A percentile compares a stretch with the other conserved stretches of the same genome.
phyloP scores from a whole-genome alignment of 2,888 invertebrate species.

The Cheilosia pagana region DNA sequence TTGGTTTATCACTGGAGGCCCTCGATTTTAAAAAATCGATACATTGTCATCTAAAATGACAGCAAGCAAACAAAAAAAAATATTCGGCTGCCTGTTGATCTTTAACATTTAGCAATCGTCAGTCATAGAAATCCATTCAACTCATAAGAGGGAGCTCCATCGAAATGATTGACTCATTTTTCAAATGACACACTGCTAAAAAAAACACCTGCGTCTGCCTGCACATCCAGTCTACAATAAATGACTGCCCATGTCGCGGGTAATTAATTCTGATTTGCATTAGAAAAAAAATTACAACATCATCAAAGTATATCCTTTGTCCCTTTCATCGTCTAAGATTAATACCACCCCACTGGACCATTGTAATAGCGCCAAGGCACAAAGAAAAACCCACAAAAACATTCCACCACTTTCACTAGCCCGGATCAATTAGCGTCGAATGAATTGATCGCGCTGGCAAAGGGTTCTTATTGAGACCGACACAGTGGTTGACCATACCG shows the following conservation, averaged over 20 bases:
- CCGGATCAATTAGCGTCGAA: conserved; percentile 43
- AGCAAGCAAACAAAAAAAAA: no score
- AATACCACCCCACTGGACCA: neutral
- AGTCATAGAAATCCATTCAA: no score
- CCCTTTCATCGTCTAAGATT: neutral
- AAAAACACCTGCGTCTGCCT: no score
- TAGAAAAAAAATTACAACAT: neutral
- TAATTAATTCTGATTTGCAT: conserved; percentile 13
- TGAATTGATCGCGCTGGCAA: neutral
- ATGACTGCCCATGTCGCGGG: conserved; percentile 20
- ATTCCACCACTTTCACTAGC: conserved; percentile 13
- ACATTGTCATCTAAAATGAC: no score
- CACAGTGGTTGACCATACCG: conserved; percentile 19
- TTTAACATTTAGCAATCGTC: no score
- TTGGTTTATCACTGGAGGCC: no score
- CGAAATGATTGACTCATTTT: no score
- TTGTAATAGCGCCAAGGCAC: neutral
- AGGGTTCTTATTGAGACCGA: conserved; percentile 34
- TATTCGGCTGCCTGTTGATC: no score
- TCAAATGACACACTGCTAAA: no score
- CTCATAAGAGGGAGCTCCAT: no score
- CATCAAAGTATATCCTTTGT: neutral
- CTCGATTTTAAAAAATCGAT: no score
- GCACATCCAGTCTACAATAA: conserved; percentile 38
- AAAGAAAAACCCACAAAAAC: neutral